phyloP scores from a whole-genome alignment of 2,797 vertebrate species.

The Apogon hyalosoma region DNA sequence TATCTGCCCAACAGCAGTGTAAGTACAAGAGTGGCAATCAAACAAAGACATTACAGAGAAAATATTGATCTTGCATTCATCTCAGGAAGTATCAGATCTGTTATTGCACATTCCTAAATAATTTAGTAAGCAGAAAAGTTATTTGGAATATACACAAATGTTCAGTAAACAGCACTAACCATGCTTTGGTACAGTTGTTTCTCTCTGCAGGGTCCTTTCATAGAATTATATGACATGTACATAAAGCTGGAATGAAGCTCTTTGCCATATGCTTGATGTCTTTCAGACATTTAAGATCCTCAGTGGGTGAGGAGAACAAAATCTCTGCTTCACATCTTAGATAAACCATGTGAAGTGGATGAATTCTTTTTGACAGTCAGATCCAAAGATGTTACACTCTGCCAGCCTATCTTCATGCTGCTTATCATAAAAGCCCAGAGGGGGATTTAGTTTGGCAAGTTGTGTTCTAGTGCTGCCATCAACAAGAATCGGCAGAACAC shows the following conservation, averaged over 20 bases:
- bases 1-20: conserved; percentile 18
- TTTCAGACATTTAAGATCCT: conserved; percentile 57
- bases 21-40: not conserved
- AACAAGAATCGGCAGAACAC: conserved; percentile 48
- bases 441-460: conserved; percentile 62
- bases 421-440: conserved; percentile 60
- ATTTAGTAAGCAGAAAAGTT: conserved; percentile 35
- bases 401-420: conserved; percentile 46
- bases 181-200: conserved; percentile 3
- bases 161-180: not conserved
- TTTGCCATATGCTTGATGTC: conserved; percentile 29
- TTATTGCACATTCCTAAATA: conserved; percentile 41
- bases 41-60: conserved; percentile 20
- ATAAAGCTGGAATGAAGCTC: conserved; percentile 39
- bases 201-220: conserved; percentile 21
- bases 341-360: conserved; percentile 37
- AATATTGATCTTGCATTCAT: conserved; percentile 47
- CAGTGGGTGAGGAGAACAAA: conserved; percentile 50
- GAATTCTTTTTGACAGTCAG: conserved; percentile 60
- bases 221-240: conserved; percentile 30
- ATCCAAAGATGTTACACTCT: conserved; percentile 46
- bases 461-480: conserved; percentile 42
- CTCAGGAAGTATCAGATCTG: conserved; percentile 22
- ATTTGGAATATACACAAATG: conserved; percentile 3
- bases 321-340: conserved; percentile 36